Evolutionary conservation across 2,797 vertebrate genomes (phyloP), one percentile per base, ranked within the genome.

Genomic region (Mastacembelus armatus): DNA sequence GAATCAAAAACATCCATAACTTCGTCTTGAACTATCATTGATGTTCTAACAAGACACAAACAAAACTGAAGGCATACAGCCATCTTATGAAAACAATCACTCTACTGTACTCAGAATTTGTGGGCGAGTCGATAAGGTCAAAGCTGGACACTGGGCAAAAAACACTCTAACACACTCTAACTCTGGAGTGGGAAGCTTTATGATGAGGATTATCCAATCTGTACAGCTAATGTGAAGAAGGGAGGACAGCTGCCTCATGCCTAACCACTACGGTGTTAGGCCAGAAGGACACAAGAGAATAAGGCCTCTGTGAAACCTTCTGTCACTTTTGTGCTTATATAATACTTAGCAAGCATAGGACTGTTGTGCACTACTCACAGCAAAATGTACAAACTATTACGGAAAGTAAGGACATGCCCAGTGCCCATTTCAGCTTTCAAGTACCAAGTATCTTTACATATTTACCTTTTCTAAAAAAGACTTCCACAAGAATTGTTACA

Each of bases 241-340:
- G 72, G 71, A 55, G 74, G 80, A 89, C 91, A 92, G 91, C 91
- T 91, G 91, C 86, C 78, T 85, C 83, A 70, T 50, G 83, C 81
- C 74, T 51, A 63, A 64, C 54, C 63, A 35, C 64, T n/a, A 38
- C 52, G 16, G 66, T 64, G 83, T 67, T 10, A 1, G 60, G 55
- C 50, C 49, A 51, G 66, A 64, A 59, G 71, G 77, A 73, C 73
- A 24, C 66, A n/a, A 78, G 80, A 90, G 85, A 90, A 88, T 83
- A 56, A 76, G 55, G 65, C 74, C 71, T 82, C 84, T 87, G 84
- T 89, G 56, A 83, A 82, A 68, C 72, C 82, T 52, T 59, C 68
- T 55, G 68, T 85, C 82, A 83, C 79, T 82, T 76, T 80, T 72
- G 52, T 16, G 78, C 84, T 88, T 84, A 87, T 57, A 76, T 51